Evolutionary conservation across 2,797 vertebrate genomes (phyloP).

Genomic region (Acanthurus leucopareius): DNA sequence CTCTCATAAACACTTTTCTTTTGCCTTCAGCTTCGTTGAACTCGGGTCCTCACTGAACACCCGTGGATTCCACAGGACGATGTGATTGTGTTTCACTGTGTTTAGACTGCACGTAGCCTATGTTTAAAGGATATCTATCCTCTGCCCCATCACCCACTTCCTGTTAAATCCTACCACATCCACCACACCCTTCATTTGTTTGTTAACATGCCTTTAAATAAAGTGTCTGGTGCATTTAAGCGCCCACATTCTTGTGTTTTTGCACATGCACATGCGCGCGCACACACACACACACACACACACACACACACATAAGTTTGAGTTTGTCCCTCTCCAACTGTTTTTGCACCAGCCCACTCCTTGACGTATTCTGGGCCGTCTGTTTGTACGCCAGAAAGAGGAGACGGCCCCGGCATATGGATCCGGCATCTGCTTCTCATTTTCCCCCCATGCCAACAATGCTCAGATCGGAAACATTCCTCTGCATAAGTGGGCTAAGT

Average conservation of each 20-base stretch:
- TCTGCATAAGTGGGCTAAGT: constrained; percentile 56
- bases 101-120: constrained; percentile 46
- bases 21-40: neutral
- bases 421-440: constrained; percentile 85
- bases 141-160: constrained; percentile 55
- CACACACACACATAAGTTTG: neutral
- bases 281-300: neutral
- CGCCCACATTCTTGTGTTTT: constrained; percentile 49
- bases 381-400: constrained; percentile 67
- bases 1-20: constrained; percentile 17
- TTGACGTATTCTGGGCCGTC: constrained; percentile 59
- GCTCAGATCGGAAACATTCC: constrained; percentile 80
- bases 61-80: neutral
- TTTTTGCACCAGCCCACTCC: constrained; percentile 57
- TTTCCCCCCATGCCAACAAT: constrained; percentile 68
- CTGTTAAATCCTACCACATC: constrained; percentile 63
- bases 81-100: constrained; percentile 41
- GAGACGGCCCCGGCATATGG: constrained; percentile 62
- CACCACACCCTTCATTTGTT: constrained; percentile 64
- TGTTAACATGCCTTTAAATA: constrained; percentile 62
- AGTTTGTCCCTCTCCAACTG: constrained; percentile 37
- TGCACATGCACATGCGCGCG: neutral
- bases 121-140: constrained; percentile 54
- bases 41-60: constrained; percentile 1
- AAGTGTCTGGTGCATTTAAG: constrained; percentile 53